Evolutionary conservation across 2,797 vertebrate species (phyloP).

Genomic region (Paguma larvata): DNA sequence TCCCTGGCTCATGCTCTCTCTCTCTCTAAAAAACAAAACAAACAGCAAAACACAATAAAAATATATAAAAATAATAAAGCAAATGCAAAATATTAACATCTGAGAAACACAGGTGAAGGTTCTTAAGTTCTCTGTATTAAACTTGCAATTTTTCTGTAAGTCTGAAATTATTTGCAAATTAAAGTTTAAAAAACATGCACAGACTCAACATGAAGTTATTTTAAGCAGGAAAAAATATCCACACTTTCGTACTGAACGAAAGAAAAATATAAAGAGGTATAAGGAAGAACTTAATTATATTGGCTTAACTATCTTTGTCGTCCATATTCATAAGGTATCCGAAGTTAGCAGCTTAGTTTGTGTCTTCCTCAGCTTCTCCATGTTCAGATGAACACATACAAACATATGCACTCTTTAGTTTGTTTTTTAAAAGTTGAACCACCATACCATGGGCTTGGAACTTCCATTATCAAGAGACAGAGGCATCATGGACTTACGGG

Average conservation of each 20-base stretch:
- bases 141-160: not conserved
- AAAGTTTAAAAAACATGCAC: not conserved
- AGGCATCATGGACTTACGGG: too few species aligned
- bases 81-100: not conserved
- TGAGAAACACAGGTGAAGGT: not conserved
- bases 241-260: not conserved
- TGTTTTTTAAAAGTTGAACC: not conserved
- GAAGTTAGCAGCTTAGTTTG: not conserved
- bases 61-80: not conserved
- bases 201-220: not conserved
- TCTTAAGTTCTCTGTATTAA: not conserved
- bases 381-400: not conserved
- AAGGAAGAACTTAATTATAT: not conserved
- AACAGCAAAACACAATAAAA: too few species aligned
- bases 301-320: not conserved
- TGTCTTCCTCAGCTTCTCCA: not conserved
- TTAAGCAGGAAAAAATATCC: not conserved
- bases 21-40: too few species aligned
- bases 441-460: too few species aligned
- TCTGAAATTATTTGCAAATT: not conserved
- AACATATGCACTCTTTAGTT: not conserved
- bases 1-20: too few species aligned
- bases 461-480: too few species aligned
- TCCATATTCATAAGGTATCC: not conserved
- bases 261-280: not conserved